These are phyloP conservation scores for Unio delphinus DNA, from an alignment of 2,888 invertebrate species.

Conservation along the genomic window DNA sequence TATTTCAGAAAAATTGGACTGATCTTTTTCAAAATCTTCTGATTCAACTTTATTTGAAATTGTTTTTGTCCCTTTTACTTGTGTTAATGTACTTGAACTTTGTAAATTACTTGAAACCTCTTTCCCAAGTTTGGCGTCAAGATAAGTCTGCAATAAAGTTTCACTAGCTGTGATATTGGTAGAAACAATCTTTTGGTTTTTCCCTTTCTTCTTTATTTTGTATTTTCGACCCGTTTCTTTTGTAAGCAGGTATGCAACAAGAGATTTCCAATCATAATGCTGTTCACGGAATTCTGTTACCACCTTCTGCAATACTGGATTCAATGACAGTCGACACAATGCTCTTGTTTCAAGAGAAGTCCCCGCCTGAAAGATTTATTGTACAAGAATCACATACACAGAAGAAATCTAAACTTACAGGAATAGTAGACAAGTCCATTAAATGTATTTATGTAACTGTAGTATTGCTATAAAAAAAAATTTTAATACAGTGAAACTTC, in stretches of 20 bases:
- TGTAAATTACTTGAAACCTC: conserved; percentile 1
- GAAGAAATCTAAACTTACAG: no score
- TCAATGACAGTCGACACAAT: conserved; percentile 32
- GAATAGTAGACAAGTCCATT: no score
- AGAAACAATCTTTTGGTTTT: not conserved
- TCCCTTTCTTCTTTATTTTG: conserved; percentile 30
- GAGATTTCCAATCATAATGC: conserved; percentile 51
- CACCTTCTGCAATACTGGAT: conserved; percentile 20
- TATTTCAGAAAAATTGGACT: no score
- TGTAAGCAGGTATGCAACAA: conserved; percentile 43
- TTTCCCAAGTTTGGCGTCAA: conserved; percentile 17
- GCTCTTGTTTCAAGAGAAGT: conserved; percentile 24
- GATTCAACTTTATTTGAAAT: no score
- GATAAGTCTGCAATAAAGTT: conserved; percentile 19
- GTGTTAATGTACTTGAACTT: no score
- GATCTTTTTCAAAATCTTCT: no score
- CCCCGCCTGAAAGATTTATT: no score
- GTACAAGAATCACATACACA: no score
- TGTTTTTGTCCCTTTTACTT: no score
- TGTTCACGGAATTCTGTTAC: conserved; percentile 39
- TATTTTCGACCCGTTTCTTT: conserved; percentile 52
- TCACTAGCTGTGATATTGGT: conserved; percentile 23
- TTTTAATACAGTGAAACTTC: no score
- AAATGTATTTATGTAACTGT: no score
- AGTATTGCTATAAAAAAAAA: no score